These are phyloP conservation scores for Rhodeus uyekii DNA, from an alignment of 2,797 vertebrate genomes.

Conservation along the genomic window DNA sequence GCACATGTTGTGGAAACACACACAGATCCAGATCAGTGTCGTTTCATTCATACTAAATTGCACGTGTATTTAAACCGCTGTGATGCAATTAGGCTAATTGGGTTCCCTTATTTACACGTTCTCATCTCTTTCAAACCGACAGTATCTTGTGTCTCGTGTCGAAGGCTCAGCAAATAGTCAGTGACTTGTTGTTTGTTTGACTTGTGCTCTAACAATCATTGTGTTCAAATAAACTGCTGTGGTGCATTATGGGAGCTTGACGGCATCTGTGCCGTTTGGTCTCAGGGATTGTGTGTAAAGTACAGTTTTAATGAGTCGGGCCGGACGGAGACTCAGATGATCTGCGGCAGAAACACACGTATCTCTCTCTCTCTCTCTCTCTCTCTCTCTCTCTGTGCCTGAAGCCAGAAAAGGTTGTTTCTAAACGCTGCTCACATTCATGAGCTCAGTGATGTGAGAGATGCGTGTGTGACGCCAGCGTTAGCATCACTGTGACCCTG, in stretches of 20 bases:
- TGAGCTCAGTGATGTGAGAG: neutral
- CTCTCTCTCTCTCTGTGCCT: neutral
- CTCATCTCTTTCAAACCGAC: neutral
- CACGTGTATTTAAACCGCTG: conserved; percentile 4
- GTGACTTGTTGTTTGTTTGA: neutral
- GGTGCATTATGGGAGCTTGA: neutral
- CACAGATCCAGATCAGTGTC: neutral
- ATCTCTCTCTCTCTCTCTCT: neutral
- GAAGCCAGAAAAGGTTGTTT: neutral
- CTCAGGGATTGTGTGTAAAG: neutral
- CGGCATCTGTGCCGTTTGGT: neutral
- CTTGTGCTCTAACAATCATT: neutral
- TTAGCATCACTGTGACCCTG: neutral
- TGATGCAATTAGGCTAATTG: conserved; percentile 6
- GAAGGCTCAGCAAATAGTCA: neutral
- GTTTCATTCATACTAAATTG: neutral
- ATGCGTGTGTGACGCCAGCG: neutral
- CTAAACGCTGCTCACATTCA: neutral
- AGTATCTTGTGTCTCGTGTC: neutral
- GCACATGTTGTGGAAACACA: neutral
- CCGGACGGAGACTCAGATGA: neutral
- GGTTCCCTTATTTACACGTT: neutral
- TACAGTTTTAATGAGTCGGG: neutral
- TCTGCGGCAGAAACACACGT: neutral
- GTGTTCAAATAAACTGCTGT: neutral